A percentile compares a stretch with the other conserved stretches of the same genome.
Evolutionary conservation across 2,797 vertebrate genomes (phyloP).

Genomic region (Helicolenus hilgendorfi): DNA sequence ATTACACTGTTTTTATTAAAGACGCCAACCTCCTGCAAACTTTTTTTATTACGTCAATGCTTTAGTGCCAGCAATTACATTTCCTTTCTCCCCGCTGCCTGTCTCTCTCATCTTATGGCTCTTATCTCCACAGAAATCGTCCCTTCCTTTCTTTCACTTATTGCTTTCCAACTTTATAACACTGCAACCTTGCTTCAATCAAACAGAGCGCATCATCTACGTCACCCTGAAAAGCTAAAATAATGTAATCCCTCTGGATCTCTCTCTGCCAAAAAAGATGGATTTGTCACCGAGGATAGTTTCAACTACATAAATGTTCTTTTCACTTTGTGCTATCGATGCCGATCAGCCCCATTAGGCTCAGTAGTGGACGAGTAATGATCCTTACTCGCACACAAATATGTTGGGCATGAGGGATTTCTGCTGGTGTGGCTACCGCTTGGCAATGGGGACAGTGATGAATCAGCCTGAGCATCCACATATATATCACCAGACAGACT

Average conservation of each 20-base stretch:
- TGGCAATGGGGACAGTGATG: slow-evolving; percentile 37
- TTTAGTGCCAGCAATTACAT: slow-evolving; percentile 58
- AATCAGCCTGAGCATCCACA: slow-evolving; percentile 43
- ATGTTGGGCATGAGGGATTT: background rate
- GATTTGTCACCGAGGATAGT: background rate
- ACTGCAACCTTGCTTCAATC: background rate
- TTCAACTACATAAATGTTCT: background rate
- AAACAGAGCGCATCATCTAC: background rate
- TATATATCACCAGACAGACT: slow-evolving; percentile 34
- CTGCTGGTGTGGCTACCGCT: slow-evolving; percentile 3
- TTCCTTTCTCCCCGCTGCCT: slow-evolving; percentile 13
- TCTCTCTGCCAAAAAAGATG: background rate
- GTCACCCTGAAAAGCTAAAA: background rate
- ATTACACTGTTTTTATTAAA: slow-evolving; percentile 34
- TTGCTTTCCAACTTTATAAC: background rate
- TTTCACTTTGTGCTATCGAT: slow-evolving; percentile 7
- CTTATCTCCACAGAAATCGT: background rate
- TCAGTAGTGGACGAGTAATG: slow-evolving; percentile 27
- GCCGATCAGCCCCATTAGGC: slow-evolving; percentile 33
- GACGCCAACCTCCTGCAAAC: slow-evolving; percentile 19
- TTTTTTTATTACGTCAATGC: background rate
- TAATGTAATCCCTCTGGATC: background rate
- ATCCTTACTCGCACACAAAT: background rate
- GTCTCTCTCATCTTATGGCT: slow-evolving; percentile 9
- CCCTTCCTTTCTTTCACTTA: background rate